Base-by-base conservation (phyloP, 2,888 invertebrate species). In the Catonia carolina region DNA sequence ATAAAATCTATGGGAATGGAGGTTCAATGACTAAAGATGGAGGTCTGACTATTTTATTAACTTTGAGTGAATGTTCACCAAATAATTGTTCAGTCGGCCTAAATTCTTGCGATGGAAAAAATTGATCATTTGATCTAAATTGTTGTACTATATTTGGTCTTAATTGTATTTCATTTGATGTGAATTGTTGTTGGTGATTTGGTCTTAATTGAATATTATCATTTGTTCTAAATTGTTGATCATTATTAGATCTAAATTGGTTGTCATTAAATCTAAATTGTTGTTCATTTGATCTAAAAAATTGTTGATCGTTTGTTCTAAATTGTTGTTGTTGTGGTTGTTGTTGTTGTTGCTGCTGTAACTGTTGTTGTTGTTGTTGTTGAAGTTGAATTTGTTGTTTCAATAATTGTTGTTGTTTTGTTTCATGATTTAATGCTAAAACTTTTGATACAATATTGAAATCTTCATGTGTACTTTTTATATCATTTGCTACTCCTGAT, bases 371-470 rank as follows among this genome's bases (percentile, higher is more conserved):
- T 27, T 27, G 27, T 27, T 4, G 8, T 27, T 27, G 27, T 27
- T 27, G 27, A 1, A 35, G 50, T 56, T 42, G 42, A 31, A 22
- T 45, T 42, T 53, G 57, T 15, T 53, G 53, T 10, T 36, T 37
- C 27, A 39, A 27, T 22, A 58, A 54, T 36, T 58, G 54, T n/a
- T 39, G 50, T 27, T 50, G 50, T 31, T 52, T 36, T n/a, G 84
- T 75, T 48, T 85, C 85, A 67, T 88, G 88, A 71, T 89, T 88
- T 55, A 89, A 73, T 7, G 89, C 86, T 66, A 89, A 73, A 59
- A 89, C 85, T 74, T 89, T 89, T 45, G 86, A 84, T 33, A 89
- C 86, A 66, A 89, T 85, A 69, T 85, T 87, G 51, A 89, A 74
- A 72, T 89, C 89, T 69, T 88, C 88, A 56, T 81, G 80, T 5